Conservation (phyloP, 2,888 invertebrate species). For the Tortrix viridana region DNA sequence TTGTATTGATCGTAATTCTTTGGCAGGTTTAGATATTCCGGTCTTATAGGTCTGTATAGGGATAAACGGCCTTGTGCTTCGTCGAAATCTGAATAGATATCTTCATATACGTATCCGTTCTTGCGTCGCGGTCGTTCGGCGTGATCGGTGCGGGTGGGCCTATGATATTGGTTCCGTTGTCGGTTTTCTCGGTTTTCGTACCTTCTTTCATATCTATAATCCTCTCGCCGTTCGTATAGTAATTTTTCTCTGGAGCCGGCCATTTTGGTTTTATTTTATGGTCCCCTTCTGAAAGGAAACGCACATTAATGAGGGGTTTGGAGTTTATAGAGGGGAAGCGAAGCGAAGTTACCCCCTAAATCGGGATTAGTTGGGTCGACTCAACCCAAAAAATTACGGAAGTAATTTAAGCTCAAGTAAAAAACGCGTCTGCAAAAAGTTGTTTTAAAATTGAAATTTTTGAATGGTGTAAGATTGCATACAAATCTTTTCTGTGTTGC, state of each 20-base stretch:
- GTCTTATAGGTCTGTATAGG: slow-evolving; percentile 77
- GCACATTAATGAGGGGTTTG: slow-evolving; percentile 51
- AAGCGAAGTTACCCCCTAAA: slow-evolving; percentile 15
- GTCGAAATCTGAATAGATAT: slow-evolving; percentile 79
- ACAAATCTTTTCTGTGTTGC: no score
- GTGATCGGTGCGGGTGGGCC: slow-evolving; percentile 45
- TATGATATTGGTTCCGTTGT: slow-evolving; percentile 22
- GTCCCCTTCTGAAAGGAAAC: slow-evolving; percentile 60
- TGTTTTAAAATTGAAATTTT: no score
- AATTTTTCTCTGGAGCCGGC: slow-evolving; percentile 76
- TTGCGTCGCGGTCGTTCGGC: slow-evolving; percentile 68
- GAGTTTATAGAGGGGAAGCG: not conserved
- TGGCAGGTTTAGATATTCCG: slow-evolving; percentile 76
- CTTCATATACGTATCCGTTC: slow-evolving; percentile 79
- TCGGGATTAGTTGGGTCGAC: slow-evolving; percentile 5
- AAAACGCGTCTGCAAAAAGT: no score
- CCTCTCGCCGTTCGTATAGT: slow-evolving; percentile 57
- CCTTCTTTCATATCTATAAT: slow-evolving; percentile 28
- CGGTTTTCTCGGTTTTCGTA: slow-evolving; percentile 25
- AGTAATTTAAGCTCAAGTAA: no score
- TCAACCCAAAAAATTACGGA: no score
- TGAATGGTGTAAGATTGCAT: no score
- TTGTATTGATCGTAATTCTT: slow-evolving; percentile 75
- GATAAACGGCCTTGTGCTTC: slow-evolving; percentile 78
- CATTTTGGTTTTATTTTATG: slow-evolving; percentile 65